Evolutionary conservation across 2,888 invertebrate genomes (phyloP).

Genomic region (Exocentrus adspersus): DNA sequence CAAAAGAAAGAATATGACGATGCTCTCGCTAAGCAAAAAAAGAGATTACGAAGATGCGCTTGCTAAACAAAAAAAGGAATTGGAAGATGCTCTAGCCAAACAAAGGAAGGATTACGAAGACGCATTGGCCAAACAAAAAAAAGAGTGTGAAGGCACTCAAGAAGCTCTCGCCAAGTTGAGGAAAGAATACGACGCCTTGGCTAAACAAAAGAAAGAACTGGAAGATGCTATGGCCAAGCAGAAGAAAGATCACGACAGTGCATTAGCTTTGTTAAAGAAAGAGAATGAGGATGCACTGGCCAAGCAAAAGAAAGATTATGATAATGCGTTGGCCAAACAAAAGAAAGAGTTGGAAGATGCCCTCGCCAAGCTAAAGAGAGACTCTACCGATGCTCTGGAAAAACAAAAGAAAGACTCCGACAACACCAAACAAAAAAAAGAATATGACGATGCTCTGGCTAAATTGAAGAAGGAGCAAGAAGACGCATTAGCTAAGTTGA

Average conservation of each 20-base stretch:
- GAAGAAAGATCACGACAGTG: background rate
- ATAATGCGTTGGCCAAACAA: background rate
- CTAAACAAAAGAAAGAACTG: background rate
- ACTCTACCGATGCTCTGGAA: conserved; percentile 29
- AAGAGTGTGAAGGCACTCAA: background rate
- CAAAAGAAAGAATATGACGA: background rate
- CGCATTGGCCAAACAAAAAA: conserved; percentile 1
- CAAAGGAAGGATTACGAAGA: conserved; percentile 7
- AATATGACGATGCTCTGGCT: conserved; percentile 8
- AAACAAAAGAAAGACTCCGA: conserved; percentile 31
- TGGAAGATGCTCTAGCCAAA: conserved; percentile 3
- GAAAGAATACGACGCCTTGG: conserved; percentile 31
- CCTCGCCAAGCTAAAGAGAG: conserved; percentile 36
- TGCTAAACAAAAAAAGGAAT: conserved; percentile 9
- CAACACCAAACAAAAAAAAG: conserved; percentile 11
- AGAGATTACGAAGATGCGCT: background rate
- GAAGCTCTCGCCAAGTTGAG: conserved; percentile 23
- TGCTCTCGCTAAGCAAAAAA: background rate
- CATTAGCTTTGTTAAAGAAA: background rate
- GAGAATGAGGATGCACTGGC: background rate
- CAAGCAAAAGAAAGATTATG: conserved; percentile 9
- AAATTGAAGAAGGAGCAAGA: conserved; percentile 30
- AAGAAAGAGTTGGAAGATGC: conserved; percentile 7
- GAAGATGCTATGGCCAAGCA: conserved; percentile 25
- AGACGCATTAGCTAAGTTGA: conserved; percentile 24